Percentiles rank a stretch among this genome's conserved stretches.
phyloP scores from a whole-genome alignment of 1,140 invertebrate genomes.

The Hylaeus anthracinus region DNA sequence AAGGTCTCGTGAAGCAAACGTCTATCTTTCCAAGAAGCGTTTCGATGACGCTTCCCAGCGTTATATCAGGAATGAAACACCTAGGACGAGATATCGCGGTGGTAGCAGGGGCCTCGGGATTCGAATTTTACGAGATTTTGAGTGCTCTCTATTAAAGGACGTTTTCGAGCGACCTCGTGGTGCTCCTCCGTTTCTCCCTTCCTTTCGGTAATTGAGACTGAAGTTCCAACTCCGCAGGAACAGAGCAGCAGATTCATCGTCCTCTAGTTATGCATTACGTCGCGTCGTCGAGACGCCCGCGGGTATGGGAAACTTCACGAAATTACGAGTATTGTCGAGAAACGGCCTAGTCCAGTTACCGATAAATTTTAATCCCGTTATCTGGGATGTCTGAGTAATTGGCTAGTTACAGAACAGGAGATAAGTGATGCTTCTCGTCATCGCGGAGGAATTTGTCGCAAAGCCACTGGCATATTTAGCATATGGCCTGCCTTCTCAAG shows the following conservation, averaged over 20 bases:
- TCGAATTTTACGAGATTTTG: constrained; percentile 69
- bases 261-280: constrained; percentile 9
- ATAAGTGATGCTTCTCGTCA: too few species aligned
- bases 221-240: constrained; percentile 4
- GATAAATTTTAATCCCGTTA: background rate
- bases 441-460: too few species aligned
- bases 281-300: background rate
- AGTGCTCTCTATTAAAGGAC: constrained; percentile 62
- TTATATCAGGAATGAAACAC: constrained; percentile 5
- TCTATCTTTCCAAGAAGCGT: background rate
- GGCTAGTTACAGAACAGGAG: background rate
- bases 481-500: too few species aligned
- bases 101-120: constrained; percentile 38
- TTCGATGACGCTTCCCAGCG: background rate
- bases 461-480: too few species aligned
- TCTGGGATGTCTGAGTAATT: background rate
- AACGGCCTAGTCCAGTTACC: background rate
- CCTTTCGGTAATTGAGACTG: constrained; percentile 10
- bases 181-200: constrained; percentile 1
- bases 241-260: background rate
- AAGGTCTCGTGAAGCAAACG: background rate
- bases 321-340: constrained; percentile 9
- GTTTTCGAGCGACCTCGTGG: constrained; percentile 49
- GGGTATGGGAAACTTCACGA: constrained; percentile 8
- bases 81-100: constrained; percentile 5